Percentiles rank a stretch among this genome's conserved stretches.
Evolutionary conservation across 2,888 invertebrate species (phyloP).

Genomic region (Priocnemis perturbator): DNA sequence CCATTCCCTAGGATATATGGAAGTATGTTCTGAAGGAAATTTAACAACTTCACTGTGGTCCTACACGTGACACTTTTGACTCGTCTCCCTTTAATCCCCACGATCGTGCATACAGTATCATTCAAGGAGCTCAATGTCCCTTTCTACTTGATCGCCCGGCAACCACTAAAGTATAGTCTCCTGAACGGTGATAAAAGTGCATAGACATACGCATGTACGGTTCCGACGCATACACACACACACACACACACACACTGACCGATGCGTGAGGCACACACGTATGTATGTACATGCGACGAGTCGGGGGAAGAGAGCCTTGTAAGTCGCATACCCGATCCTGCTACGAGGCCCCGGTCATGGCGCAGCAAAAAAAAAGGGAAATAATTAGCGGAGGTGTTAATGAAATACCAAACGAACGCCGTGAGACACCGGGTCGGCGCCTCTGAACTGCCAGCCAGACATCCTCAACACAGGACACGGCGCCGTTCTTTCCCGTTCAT

Average conservation of each 20-base stretch:
- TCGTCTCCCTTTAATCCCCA: too few relatives aligned
- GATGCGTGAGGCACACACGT: slow-evolving; percentile 2
- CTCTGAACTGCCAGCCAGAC: slow-evolving; percentile 74
- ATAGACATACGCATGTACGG: neutral
- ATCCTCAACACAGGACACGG: slow-evolving; percentile 73
- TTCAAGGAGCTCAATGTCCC: too few relatives aligned
- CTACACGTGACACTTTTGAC: too few relatives aligned
- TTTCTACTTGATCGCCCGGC: slow-evolving; percentile 7
- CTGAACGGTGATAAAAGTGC: neutral
- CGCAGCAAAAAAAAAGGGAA: slow-evolving; percentile 62
- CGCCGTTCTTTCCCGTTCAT: slow-evolving; percentile 59
- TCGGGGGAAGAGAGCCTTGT: slow-evolving; percentile 44
- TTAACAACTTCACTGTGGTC: too few relatives aligned
- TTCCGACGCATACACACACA: slow-evolving; percentile 8
- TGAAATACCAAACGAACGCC: slow-evolving; percentile 74
- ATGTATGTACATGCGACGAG: slow-evolving; percentile 20
- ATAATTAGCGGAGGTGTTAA: slow-evolving; percentile 75
- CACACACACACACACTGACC: slow-evolving; percentile 8
- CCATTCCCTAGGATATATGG: too few relatives aligned
- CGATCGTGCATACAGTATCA: too few relatives aligned
- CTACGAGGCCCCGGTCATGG: slow-evolving; percentile 49
- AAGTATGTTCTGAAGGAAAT: too few relatives aligned
- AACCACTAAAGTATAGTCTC: neutral
- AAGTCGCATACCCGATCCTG: slow-evolving; percentile 57
- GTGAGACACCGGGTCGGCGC: slow-evolving; percentile 73